These are phyloP conservation scores for Clarias pachynema DNA, from an alignment of 2,797 vertebrate species.

Conservation along the genomic window DNA sequence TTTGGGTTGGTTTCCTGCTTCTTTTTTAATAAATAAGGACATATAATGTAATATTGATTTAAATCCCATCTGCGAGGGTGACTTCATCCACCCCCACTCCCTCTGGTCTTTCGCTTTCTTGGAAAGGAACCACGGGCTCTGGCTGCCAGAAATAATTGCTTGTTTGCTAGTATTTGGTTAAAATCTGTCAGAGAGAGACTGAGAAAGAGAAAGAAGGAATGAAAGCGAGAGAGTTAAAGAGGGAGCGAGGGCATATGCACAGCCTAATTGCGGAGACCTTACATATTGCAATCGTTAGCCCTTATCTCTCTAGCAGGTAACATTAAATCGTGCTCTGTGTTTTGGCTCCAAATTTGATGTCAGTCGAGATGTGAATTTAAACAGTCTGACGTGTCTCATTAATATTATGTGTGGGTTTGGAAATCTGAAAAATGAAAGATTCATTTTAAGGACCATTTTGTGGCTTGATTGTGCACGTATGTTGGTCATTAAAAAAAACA, in stretches of 20 bases:
- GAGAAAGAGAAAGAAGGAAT: slow-evolving; percentile 33
- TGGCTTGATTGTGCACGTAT: slow-evolving; percentile 1
- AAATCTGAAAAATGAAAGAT: slow-evolving; percentile 16
- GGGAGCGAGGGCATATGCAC: slow-evolving; percentile 20
- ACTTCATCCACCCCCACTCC: slow-evolving; percentile 74
- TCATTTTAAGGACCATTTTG: background rate
- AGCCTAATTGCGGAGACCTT: slow-evolving; percentile 35
- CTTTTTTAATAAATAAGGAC: slow-evolving; percentile 71
- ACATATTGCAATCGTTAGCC: slow-evolving; percentile 23
- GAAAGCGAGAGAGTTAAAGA: slow-evolving; percentile 35
- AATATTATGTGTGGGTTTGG: background rate
- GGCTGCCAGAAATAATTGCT: slow-evolving; percentile 81
- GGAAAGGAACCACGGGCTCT: slow-evolving; percentile 66
- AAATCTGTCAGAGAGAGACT: slow-evolving; percentile 72
- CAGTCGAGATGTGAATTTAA: slow-evolving; percentile 14
- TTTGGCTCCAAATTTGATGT: slow-evolving; percentile 15
- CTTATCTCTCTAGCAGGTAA: slow-evolving; percentile 23
- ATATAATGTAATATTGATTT: slow-evolving; percentile 80
- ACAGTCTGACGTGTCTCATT: slow-evolving; percentile 23
- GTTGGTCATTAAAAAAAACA: background rate
- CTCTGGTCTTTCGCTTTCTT: slow-evolving; percentile 64
- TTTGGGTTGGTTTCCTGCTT: slow-evolving; percentile 65
- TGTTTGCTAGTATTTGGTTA: slow-evolving; percentile 81
- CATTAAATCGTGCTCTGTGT: slow-evolving; percentile 24
- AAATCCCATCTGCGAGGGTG: slow-evolving; percentile 81